Conservation (phyloP, 2,888 invertebrate species). For the Hypomecis atomaria region DNA sequence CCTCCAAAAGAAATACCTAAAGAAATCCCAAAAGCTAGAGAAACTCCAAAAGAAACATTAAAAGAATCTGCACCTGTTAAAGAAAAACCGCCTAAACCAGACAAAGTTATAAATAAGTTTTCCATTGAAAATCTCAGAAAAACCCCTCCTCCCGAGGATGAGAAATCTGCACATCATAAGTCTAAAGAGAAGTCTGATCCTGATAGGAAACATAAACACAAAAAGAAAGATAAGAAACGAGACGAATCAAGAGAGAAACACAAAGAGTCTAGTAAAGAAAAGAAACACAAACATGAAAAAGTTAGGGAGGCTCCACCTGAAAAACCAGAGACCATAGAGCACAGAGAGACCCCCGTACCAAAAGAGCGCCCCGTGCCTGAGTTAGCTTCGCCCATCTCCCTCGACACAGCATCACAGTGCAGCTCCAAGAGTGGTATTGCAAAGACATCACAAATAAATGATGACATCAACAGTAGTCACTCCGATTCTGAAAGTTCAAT, state of each 20-base stretch:
- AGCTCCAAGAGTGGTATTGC: conserved; percentile 78
- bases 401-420: conserved; percentile 81
- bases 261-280: conserved; percentile 81
- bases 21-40: conserved; percentile 71
- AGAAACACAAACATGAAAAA: conserved; percentile 84
- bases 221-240: conserved; percentile 87
- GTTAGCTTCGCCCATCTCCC: conserved; percentile 76
- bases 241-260: conserved; percentile 87
- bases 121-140: conserved; percentile 79
- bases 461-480: conserved; percentile 73
- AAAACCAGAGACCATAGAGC: conserved; percentile 78
- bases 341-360: conserved; percentile 69
- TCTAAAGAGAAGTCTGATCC: conserved; percentile 80
- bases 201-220: conserved; percentile 85
- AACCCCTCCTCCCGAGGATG: conserved; percentile 75
- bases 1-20: conserved; percentile 64
- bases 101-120: conserved; percentile 76
- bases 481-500: conserved; percentile 79
- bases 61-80: conserved; percentile 68
- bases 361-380: conserved; percentile 73
- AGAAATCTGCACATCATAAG: conserved; percentile 68
- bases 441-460: conserved; percentile 66
- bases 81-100: conserved; percentile 71
- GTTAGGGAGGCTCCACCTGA: conserved; percentile 75
- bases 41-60: conserved; percentile 62